These are phyloP conservation scores for Coregonus sp. DNA, from an alignment of 2,797 vertebrate species.

Conservation along the genomic window DNA sequence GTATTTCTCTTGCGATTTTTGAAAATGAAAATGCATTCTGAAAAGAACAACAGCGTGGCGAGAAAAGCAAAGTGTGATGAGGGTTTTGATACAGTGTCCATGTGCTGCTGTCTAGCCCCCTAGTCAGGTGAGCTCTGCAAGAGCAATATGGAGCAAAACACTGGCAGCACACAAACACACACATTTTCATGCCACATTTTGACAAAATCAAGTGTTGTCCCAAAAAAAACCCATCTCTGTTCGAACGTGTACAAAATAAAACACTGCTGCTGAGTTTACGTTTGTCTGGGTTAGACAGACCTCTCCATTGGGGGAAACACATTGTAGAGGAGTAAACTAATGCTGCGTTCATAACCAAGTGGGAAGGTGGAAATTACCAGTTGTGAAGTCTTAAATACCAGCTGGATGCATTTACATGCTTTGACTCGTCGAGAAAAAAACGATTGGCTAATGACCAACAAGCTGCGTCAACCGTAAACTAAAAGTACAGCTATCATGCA, in stretches of 20 bases:
- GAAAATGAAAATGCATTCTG: slow-evolving; percentile 90
- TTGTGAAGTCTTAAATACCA: too few species aligned
- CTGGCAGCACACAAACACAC: slow-evolving; percentile 70
- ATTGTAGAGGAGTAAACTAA: slow-evolving; percentile 54
- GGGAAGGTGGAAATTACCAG: slow-evolving; percentile 30
- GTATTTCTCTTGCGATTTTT: slow-evolving; percentile 97
- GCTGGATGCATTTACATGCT: too few species aligned
- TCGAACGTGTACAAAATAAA: neutral
- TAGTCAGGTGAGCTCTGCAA: slow-evolving; percentile 64
- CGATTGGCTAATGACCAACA: too few species aligned
- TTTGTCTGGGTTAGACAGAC: slow-evolving; percentile 26
- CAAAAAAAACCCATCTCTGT: too few species aligned
- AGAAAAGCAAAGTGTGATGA: slow-evolving; percentile 63
- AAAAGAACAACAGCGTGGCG: slow-evolving; percentile 62
- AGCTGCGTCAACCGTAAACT: too few species aligned
- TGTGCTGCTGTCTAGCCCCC: neutral
- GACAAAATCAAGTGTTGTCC: slow-evolving; percentile 64
- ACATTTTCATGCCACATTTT: slow-evolving; percentile 72
- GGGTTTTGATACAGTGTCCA: slow-evolving; percentile 62
- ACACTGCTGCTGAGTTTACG: slow-evolving; percentile 53
- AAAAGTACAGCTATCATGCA: too few species aligned
- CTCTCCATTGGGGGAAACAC: slow-evolving; percentile 43
- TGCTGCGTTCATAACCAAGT: neutral
- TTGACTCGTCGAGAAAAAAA: too few species aligned
- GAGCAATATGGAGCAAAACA: slow-evolving; percentile 71